Conservation (phyloP, 2,113 vertebrate species). For the Oreochromis tanganicae region DNA sequence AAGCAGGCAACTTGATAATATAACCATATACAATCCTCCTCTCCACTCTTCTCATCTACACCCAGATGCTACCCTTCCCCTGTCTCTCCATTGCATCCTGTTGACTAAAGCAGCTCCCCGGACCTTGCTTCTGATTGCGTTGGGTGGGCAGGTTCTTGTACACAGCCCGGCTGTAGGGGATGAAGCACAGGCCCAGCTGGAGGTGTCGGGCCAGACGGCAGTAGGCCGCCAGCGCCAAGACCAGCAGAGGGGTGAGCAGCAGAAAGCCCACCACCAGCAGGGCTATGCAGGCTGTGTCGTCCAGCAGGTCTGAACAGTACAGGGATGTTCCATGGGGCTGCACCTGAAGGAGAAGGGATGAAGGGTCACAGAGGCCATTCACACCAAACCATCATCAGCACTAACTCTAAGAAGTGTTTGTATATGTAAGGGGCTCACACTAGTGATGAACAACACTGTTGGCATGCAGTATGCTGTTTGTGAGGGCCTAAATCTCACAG, state of each 20-base stretch:
- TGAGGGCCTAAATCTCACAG: neutral
- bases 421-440: neutral
- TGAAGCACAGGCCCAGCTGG: constrained; percentile 83
- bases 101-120: constrained; percentile 62
- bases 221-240: constrained; percentile 83
- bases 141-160: constrained; percentile 75
- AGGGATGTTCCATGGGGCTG: constrained; percentile 68
- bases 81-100: constrained; percentile 49
- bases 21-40: neutral
- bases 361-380: neutral
- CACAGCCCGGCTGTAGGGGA: constrained; percentile 87
- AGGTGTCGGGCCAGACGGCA: constrained; percentile 83
- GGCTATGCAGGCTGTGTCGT: constrained; percentile 78
- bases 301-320: constrained; percentile 78
- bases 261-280: constrained; percentile 84
- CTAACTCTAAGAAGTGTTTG: neutral
- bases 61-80: constrained; percentile 78
- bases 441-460: neutral
- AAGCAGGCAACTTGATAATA: neutral
- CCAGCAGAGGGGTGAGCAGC: constrained; percentile 81
- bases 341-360: constrained; percentile 61
- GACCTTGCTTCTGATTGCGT: constrained; percentile 18
- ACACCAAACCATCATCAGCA: neutral
- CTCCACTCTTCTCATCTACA: constrained; percentile 64
- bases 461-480: neutral